phyloP scores from a whole-genome alignment of 2,113 vertebrate genomes.

The Corythaeola cristata region DNA sequence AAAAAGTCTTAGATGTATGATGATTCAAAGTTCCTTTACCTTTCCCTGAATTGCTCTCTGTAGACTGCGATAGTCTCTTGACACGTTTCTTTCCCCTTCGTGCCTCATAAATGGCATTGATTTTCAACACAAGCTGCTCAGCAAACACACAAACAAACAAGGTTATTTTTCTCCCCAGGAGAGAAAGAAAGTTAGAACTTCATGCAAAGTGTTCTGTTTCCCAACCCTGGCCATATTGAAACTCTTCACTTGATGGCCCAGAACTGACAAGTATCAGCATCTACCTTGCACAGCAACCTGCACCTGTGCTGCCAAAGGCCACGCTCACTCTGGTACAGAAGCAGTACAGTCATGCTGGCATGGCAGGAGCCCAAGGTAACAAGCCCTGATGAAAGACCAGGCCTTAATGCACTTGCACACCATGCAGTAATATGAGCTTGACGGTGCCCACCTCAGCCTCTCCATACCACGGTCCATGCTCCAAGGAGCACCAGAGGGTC shows the following conservation, averaged over 20 bases:
- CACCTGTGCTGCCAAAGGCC: neutral
- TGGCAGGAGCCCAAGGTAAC: neutral
- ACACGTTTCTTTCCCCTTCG: conserved; percentile 93
- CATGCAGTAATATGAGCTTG: rapidly evolving
- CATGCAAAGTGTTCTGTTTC: neutral
- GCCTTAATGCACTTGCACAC: neutral
- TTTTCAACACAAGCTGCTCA: conserved; percentile 90
- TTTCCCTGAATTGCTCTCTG: conserved; percentile 91
- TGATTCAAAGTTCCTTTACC: conserved; percentile 71
- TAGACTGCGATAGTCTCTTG: conserved; percentile 92
- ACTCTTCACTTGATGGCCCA: neutral
- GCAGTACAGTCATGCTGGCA: neutral
- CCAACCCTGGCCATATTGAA: neutral
- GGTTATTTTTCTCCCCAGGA: neutral
- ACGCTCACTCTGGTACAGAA: neutral
- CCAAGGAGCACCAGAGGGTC: neutral
- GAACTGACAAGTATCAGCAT: neutral
- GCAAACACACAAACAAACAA: conserved; percentile 17
- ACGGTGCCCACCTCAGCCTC: neutral
- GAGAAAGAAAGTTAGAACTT: neutral
- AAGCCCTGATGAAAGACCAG: neutral
- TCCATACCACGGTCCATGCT: rapidly evolving
- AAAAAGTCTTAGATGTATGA: neutral
- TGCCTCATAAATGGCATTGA: conserved; percentile 93
- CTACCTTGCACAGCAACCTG: neutral